Conservation (phyloP, 35 echinoderm and acorn worm species). For the Lytechinus variegatus region DNA sequence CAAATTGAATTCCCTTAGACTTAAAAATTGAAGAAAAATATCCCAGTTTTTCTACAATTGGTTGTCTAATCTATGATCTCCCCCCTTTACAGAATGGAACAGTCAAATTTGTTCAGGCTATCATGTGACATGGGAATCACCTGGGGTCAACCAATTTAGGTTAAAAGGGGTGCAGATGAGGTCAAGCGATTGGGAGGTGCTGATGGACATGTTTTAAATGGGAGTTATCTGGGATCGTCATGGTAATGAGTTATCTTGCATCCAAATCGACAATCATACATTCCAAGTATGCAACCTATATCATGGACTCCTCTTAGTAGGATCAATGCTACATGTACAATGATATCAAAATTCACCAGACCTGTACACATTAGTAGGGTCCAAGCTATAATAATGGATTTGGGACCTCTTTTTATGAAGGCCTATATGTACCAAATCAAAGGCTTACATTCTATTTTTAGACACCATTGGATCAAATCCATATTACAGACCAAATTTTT, state of each 20-base stretch:
- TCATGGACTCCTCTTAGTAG: no score
- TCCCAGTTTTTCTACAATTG: no score
- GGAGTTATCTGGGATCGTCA: not conserved
- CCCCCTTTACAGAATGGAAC: not conserved
- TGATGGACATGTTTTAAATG: constrained; percentile 7
- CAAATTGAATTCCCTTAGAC: no score
- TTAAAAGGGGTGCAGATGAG: not conserved
- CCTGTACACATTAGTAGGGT: no score
- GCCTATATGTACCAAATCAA: no score
- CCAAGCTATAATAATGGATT: no score
- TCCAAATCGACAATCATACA: not conserved
- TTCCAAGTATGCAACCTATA: not conserved
- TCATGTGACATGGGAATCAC: not conserved
- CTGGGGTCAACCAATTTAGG: not conserved
- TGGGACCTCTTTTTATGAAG: no score
- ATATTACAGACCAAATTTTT: no score
- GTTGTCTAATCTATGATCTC: not conserved
- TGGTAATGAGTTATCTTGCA: not conserved
- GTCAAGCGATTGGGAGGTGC: constrained; percentile 6
- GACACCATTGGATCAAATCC: no score
- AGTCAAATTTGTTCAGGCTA: not conserved
- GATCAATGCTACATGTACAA: no score
- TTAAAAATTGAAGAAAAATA: no score
- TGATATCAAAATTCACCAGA: not conserved
- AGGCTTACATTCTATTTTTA: no score